Conservation (phyloP, 2,888 invertebrate genomes). For the Melieria crassipennis region DNA sequence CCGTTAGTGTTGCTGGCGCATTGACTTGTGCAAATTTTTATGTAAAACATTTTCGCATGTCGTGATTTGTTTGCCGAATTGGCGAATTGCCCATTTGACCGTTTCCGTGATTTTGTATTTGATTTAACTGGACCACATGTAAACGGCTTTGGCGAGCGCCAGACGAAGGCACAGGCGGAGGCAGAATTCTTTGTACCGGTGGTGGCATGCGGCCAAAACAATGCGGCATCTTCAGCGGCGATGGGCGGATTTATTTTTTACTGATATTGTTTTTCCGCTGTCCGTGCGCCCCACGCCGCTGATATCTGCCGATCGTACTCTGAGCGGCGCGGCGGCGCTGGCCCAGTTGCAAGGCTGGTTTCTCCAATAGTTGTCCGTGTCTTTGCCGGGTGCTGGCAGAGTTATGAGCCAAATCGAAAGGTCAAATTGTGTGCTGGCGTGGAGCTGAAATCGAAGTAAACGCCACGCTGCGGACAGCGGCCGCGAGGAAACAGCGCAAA, state of each 20-base stretch:
- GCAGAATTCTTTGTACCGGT: not conserved
- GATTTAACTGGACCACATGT: constrained; percentile 47
- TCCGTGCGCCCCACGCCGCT: too few species aligned
- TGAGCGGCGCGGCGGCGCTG: too few species aligned
- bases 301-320: too few species aligned
- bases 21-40: constrained; percentile 40
- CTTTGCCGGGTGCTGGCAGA: too few species aligned
- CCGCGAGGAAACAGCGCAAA: too few species aligned
- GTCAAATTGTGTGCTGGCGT: too few species aligned
- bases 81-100: not conserved
- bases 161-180: not conserved
- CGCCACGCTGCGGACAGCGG: too few species aligned
- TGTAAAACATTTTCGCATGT: constrained; percentile 43
- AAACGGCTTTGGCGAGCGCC: constrained; percentile 8
- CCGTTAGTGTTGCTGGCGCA: not conserved
- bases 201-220: not conserved
- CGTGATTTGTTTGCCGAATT: constrained; percentile 39
- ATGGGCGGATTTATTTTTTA: constrained; percentile 63
- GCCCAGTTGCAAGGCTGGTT: too few species aligned
- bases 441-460: too few species aligned
- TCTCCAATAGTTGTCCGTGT: too few species aligned
- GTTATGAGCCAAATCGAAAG: too few species aligned
- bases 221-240: constrained; percentile 51
- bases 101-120: constrained; percentile 34
- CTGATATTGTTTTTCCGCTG: constrained; percentile 56